Percentiles rank a stretch among this genome's conserved stretches.
Evolutionary conservation across 2,888 invertebrate genomes (phyloP).

Genomic region (Conus canariensis): DNA sequence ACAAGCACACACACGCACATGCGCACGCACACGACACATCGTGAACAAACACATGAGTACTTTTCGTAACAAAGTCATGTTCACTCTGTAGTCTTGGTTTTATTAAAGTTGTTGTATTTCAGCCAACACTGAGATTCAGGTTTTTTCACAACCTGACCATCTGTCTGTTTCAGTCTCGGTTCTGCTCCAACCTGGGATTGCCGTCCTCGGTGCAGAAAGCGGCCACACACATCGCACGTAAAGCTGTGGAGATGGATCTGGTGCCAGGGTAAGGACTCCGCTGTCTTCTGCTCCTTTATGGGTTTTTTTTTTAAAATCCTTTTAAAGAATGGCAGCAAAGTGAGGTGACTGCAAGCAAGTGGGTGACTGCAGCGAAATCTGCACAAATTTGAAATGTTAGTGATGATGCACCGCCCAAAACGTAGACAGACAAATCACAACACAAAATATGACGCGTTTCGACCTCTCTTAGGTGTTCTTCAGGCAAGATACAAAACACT

Average conservation of each 20-base stretch:
- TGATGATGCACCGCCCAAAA: too few species aligned
- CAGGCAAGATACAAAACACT: too few species aligned
- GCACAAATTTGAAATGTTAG: too few species aligned
- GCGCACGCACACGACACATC: neutral
- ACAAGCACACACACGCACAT: neutral
- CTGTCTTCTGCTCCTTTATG: neutral
- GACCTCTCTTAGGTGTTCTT: too few species aligned
- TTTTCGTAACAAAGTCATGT: too few species aligned
- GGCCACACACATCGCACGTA: slow-evolving; percentile 97
- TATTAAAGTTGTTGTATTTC: too few species aligned
- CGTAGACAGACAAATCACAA: too few species aligned
- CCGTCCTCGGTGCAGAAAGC: slow-evolving; percentile 85
- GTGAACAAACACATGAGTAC: neutral
- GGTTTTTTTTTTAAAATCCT: neutral
- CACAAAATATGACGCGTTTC: too few species aligned
- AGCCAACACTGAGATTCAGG: too few species aligned
- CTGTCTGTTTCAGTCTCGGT: slow-evolving; percentile 78
- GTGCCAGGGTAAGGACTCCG: slow-evolving; percentile 88
- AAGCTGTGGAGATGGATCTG: slow-evolving; percentile 97
- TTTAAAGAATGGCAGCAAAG: too few species aligned
- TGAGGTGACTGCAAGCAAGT: neutral
- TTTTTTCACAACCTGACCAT: neutral
- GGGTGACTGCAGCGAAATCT: too few species aligned
- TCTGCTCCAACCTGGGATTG: slow-evolving; percentile 93
- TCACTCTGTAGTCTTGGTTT: too few species aligned